phyloP scores from a whole-genome alignment of 2,113 vertebrate genomes.

The Indicator maculatus region DNA sequence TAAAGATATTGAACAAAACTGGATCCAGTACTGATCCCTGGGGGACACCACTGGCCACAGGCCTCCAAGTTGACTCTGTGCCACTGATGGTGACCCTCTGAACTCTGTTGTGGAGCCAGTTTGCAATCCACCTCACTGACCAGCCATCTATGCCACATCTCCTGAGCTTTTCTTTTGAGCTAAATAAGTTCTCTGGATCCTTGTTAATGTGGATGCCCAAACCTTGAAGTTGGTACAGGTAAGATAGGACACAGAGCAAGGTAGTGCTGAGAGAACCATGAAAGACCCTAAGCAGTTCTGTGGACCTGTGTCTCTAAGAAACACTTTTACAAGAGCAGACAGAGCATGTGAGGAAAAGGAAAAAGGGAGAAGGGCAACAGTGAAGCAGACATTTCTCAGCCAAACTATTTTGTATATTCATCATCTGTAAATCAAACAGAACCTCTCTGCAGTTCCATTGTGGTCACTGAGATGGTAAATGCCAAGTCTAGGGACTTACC shows the following conservation, averaged over 20 bases:
- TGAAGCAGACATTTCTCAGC: neutral
- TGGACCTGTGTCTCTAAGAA: neutral
- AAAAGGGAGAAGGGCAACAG: neutral
- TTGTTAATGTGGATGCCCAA: neutral
- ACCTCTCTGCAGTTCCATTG: neutral
- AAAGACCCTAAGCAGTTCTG: neutral
- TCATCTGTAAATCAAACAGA: neutral
- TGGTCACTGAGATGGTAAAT: neutral
- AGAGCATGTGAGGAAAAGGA: neutral
- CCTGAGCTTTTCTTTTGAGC: neutral
- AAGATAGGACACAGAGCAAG: neutral
- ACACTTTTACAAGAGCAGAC: neutral
- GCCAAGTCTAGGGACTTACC: neutral
- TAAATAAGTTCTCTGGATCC: neutral
- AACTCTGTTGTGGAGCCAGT: too few species aligned
- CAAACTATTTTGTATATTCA: neutral
- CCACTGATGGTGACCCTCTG: too few species aligned
- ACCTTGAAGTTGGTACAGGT: neutral
- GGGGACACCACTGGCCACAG: too few species aligned
- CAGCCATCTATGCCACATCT: too few species aligned
- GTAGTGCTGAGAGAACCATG: neutral
- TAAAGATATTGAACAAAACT: too few species aligned
- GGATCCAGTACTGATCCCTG: too few species aligned
- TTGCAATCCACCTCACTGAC: too few species aligned
- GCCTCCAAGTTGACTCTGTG: too few species aligned